Conservation (phyloP, 2,113 vertebrate genomes). For the Antidorcas marsupialis region DNA sequence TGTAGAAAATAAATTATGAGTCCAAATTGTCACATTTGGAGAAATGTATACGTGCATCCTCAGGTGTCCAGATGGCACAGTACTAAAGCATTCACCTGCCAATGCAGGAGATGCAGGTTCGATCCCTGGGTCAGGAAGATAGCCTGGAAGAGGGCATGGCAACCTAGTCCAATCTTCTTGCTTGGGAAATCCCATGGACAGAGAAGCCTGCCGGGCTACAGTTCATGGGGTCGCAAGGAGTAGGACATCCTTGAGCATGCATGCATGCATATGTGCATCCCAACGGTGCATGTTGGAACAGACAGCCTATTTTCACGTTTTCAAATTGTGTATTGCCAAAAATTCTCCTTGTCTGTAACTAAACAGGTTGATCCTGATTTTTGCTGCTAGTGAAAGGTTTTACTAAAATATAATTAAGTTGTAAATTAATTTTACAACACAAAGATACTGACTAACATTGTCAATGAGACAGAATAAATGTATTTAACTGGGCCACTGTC, state of each 20-base stretch:
- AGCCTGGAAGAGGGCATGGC: not conserved
- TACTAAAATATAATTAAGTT: not conserved
- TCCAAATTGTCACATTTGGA: not conserved
- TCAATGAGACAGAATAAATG: not conserved
- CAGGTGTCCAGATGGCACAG: not conserved
- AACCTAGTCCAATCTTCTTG: not conserved
- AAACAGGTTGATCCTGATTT: not conserved
- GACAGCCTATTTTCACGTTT: not conserved
- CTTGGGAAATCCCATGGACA: not conserved
- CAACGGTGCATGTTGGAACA: not conserved
- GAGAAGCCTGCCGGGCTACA: not conserved
- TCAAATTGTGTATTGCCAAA: not conserved
- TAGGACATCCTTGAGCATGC: not conserved
- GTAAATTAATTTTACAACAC: not conserved
- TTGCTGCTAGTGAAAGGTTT: not conserved
- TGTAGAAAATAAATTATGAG: not conserved
- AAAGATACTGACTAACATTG: not conserved
- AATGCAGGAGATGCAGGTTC: not conserved
- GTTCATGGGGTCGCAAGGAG: not conserved
- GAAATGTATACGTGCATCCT: not conserved
- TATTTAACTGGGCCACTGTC: not conserved
- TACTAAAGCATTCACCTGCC: not conserved
- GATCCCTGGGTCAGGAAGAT: not conserved
- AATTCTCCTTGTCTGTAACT: not conserved
- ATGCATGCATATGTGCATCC: not conserved